Conservation (phyloP, 1,140 invertebrate species). For the Zaprionus tsacasi region DNA sequence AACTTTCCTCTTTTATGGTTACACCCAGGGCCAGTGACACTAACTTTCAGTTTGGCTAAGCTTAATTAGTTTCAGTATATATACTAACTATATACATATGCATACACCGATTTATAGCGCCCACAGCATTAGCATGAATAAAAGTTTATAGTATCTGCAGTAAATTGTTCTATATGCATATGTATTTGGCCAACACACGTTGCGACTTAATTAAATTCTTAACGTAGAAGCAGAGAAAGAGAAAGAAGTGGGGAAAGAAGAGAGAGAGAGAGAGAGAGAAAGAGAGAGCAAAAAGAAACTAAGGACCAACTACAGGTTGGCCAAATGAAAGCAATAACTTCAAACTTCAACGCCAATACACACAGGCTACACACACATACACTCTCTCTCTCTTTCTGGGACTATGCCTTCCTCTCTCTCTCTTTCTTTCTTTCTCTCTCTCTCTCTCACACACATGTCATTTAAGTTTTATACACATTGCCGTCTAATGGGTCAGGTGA, state of each 20-base stretch:
- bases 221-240: slow-evolving; percentile 39
- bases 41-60: background rate
- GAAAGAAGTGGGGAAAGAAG: background rate
- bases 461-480: slow-evolving; percentile 58
- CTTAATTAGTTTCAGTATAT: slow-evolving; percentile 1
- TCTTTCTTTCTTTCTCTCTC: background rate
- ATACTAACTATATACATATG: background rate
- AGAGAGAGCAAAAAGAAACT: slow-evolving; percentile 6
- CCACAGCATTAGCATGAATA: slow-evolving; percentile 4
- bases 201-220: slow-evolving; percentile 78
- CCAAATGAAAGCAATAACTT: slow-evolving; percentile 76
- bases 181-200: slow-evolving; percentile 24
- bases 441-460: slow-evolving; percentile 17
- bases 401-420: too few species aligned
- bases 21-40: background rate
- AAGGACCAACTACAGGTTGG: slow-evolving; percentile 50
- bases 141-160: slow-evolving; percentile 6
- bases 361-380: slow-evolving; percentile 13
- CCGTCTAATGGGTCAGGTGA: slow-evolving; percentile 77
- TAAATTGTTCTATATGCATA: slow-evolving; percentile 3
- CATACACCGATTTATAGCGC: background rate
- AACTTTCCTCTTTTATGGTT: background rate
- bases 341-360: slow-evolving; percentile 64
- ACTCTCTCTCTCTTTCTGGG: background rate
- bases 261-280: background rate